Evolutionary conservation across 2,888 invertebrate genomes (phyloP), one percentile per base, ranked within the genome.

Genomic region (Cordylochernes scorpioides): DNA sequence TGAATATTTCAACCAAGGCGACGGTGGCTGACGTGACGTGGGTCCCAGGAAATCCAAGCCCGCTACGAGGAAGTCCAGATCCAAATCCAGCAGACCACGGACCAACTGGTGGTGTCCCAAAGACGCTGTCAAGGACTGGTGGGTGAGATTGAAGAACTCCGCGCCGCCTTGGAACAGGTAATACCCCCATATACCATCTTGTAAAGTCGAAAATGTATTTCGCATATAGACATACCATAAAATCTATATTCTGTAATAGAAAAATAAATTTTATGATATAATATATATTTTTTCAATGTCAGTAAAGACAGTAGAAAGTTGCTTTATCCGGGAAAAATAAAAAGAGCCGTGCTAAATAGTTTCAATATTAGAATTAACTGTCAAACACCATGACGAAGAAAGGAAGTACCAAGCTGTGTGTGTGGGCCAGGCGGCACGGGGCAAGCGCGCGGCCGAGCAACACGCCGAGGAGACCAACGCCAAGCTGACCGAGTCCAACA

Each of bases 21-120:
- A n/a, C 21, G 4, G 12, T 21, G 21, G n/a, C 12, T 21, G 12
- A 4, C 21, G 4, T 21, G 12, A 21, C 7, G 25, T 5, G 12
- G 15, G 15, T 26, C 9, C 29, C 27, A 44, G 71, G 84, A 84
- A 64, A 63, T 91, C 55, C 80, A 82, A 62, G 71, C 77, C 47
- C 80, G 82, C 58, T 86, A 88, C 60, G 88, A 91, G 51, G 88
- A 88, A 57, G 67, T 82, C 44, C 84, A 84, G 60, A 72, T 86
- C 51, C 86, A 88, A 60, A 62, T 88, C 57, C 80, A 82, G 57
- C 77, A 82, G 50, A 80, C 84, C 39, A 65, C 88, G 48, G 88
- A 88, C 60, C 84, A 82, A 58, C 68, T 74, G 47, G 75, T 71
- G 51, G 69, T 80, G 42, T 72, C 78, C 45, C 77, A 78, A 57